A percentile compares a stretch with the other conserved stretches of the same genome.
phyloP scores from a whole-genome alignment of 2,888 invertebrate genomes.

The Melikaiella ostensackeni region DNA sequence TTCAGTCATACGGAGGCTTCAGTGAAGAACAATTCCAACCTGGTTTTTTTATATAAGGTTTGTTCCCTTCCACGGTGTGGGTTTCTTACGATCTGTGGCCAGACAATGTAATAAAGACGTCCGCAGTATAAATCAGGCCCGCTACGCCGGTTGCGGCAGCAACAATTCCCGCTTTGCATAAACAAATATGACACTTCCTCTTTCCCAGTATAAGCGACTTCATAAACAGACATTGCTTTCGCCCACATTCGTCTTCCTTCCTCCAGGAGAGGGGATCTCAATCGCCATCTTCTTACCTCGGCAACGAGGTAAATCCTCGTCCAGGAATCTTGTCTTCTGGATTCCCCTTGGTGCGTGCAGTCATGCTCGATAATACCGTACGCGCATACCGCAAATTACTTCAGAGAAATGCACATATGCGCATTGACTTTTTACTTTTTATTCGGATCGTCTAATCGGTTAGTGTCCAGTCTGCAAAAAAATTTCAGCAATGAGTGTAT shows the following conservation, averaged over 20 bases:
- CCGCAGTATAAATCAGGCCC: constrained; percentile 61
- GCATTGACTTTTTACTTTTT: constrained; percentile 27
- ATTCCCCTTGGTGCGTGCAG: constrained; percentile 64
- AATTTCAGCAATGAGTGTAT: too few species aligned
- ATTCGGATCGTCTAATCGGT: constrained; percentile 26
- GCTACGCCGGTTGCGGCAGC: constrained; percentile 43
- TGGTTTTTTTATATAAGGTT: constrained; percentile 12
- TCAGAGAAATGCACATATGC: constrained; percentile 41
- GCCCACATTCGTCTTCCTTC: constrained; percentile 64
- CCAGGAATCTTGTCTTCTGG: constrained; percentile 51
- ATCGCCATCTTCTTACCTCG: constrained; percentile 31
- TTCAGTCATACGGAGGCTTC: constrained; percentile 28
- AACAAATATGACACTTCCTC: constrained; percentile 70
- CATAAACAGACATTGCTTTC: constrained; percentile 66
- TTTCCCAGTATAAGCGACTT: constrained; percentile 47
- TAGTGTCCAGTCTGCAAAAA: background rate
- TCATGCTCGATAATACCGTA: constrained; percentile 57
- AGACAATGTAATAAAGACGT: constrained; percentile 64
- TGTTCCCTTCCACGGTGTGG: constrained; percentile 28
- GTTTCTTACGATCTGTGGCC: constrained; percentile 23
- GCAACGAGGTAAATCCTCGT: constrained; percentile 30
- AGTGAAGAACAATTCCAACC: constrained; percentile 31
- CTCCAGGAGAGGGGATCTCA: constrained; percentile 25
- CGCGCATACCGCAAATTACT: constrained; percentile 55
- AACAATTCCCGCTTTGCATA: constrained; percentile 57